Evolutionary conservation across 2,797 vertebrate species (phyloP), one percentile per base, ranked within the genome.

Genomic region (Geotrypetes seraphini): DNA sequence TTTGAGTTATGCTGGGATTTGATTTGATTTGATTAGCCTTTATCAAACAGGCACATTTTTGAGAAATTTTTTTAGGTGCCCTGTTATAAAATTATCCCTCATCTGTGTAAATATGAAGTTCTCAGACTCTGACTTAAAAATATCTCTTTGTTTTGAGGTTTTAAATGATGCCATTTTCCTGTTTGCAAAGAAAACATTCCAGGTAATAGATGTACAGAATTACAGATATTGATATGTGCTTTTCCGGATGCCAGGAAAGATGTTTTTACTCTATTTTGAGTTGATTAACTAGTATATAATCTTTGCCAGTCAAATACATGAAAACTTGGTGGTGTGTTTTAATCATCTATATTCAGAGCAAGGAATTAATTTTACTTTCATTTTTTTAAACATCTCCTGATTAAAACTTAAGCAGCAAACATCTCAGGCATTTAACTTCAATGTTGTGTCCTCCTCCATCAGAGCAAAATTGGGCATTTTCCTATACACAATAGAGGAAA

Each of bases 401-500:
- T 84, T 79, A 72, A 75, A 77, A 77, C 69, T 72, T 76, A 76
- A 74, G 56, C 60, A 80, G 63, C 65, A 72, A 78, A 79, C 58
- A 79, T 75, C 69, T 78, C 60, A 60, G 47, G 66, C 79, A 73
- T 77, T 74, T 84, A 78, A 78, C 74, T 73, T 69, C 70, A 63
- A 40, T 78, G 72, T 83, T 74, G 71, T 84, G 79, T 78, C 77
- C 73, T 77, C 55, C 64, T 71, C 59, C 69, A 69, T 75, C 68
- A 71, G 58, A 63, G 64, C 47, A 60, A 73, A 78, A 74, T 77
- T 78, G 78, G 67, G 63, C 63, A 60, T 80, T 85, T 69, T 79
- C 65, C 63, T 76, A 62, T 62, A 71, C 69, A 86, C 78, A 82
- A 84, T 79, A 69, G 73, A 75, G 68, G 69, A 68, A 74, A 73